Evolutionary conservation across 2,888 invertebrate genomes (phyloP).

Genomic region (Trissolcus brochymenae): DNA sequence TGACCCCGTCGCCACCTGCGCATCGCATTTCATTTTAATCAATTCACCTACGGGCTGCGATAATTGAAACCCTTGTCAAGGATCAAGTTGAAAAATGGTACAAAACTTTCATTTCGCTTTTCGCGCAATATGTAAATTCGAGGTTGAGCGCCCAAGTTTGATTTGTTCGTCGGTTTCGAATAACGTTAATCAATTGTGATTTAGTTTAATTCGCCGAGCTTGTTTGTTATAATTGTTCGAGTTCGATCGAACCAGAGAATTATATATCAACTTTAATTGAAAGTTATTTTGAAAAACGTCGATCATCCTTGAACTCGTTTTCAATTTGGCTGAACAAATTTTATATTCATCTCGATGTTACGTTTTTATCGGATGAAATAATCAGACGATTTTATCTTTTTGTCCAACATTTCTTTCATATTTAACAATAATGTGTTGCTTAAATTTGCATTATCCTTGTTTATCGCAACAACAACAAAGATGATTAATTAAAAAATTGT

Average conservation of each 20-base stretch:
- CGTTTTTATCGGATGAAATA: no score
- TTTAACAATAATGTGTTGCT: no score
- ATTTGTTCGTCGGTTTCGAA: slow-evolving; percentile 1
- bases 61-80: slow-evolving; percentile 62
- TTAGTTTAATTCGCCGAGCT: not conserved
- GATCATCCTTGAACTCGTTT: slow-evolving; percentile 29
- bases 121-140: slow-evolving; percentile 25
- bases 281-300: slow-evolving; percentile 16
- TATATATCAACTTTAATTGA: slow-evolving; percentile 14
- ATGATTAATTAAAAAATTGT: no score
- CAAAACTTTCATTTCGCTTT: slow-evolving; percentile 21
- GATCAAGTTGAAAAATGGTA: no score
- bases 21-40: slow-evolving; percentile 69
- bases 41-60: slow-evolving; percentile 68
- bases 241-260: slow-evolving; percentile 13
- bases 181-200: not conserved
- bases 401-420: no score
- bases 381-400: no score
- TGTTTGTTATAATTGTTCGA: slow-evolving; percentile 19
- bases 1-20: slow-evolving; percentile 49
- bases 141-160: slow-evolving; percentile 1
- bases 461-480: no score
- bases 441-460: no score
- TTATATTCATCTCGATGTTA: no score
- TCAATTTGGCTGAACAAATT: slow-evolving; percentile 6